A percentile compares a stretch with the other conserved stretches of the same genome.
Conservation (phyloP, 1,140 invertebrate genomes). For the Coelopa frigida region DNA sequence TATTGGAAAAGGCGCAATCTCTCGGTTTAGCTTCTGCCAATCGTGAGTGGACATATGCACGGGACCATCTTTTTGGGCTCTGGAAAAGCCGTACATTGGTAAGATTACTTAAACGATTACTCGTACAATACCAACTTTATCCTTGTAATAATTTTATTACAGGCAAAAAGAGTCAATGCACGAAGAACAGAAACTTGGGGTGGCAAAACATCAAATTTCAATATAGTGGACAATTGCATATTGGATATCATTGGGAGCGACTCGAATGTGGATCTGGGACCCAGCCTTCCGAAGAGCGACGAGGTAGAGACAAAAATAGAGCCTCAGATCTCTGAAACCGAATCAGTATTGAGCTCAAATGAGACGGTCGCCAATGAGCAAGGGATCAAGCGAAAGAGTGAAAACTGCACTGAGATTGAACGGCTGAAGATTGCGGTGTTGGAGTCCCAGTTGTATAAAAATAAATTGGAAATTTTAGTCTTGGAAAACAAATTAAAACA, state of each 20-base stretch:
- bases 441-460: too few relatives aligned
- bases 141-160: not conserved
- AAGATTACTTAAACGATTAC: not conserved
- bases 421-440: too few relatives aligned
- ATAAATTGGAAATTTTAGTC: too few relatives aligned
- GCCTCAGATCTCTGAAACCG: too few relatives aligned
- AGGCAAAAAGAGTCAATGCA: not conserved
- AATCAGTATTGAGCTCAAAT: too few relatives aligned
- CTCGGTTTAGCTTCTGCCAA: constrained; percentile 1
- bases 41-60: constrained; percentile 8
- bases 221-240: constrained; percentile 3
- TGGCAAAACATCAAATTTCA: not conserved
- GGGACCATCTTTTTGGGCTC: constrained; percentile 11
- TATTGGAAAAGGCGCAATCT: constrained; percentile 10
- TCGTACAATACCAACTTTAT: not conserved
- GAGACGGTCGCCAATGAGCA: too few relatives aligned
- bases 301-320: too few relatives aligned
- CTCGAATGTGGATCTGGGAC: constrained; percentile 1
- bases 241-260: constrained; percentile 8
- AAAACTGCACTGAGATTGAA: too few relatives aligned
- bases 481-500: too few relatives aligned
- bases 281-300: constrained; percentile 8
- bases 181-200: not conserved
- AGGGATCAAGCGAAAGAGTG: too few relatives aligned
- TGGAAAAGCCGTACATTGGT: constrained; percentile 14